Evolutionary conservation across 2,113 vertebrate genomes (phyloP), one percentile per base, ranked within the genome.

Genomic region (Zingel zingel): DNA sequence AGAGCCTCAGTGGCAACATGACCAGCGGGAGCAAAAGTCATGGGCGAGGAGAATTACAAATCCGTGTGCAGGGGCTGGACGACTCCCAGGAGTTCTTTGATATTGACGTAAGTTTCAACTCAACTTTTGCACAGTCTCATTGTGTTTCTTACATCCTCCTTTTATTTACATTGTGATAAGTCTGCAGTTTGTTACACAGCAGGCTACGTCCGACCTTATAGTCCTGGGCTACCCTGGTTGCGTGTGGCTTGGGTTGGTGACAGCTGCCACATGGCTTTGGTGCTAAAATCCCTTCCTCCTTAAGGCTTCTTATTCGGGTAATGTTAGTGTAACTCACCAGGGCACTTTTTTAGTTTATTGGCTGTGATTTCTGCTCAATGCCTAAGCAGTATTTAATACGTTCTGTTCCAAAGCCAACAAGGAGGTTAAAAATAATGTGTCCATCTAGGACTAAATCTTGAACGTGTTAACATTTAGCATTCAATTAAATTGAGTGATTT

Each of bases 21-120:
- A 79, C 77, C 1, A 25, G 83, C 0, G 91, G 92, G 27, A 91
- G 91, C 83, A 94, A 57, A 83, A 84, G 79, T 77, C 88, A 88
- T 1, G 83, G 83, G 4, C 91, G 90, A 77, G 90, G 90, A 77
- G 90, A 89, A 48, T 79, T 97, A 0, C 95, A 93, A 1, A 33
- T 98, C 69, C 94, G 94, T 36, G 97, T 99, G 50, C 95, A 95
- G 86, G 95, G 97, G 66, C 94, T 99, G 93, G 98, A 99, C 83
- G 95, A 96, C 59, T 95, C 96, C 0, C 88, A 96, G 91, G 97
- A 99, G 36, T 89, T 94, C 2, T 95, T 98, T 67, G 94, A 96
- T 19, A 61, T 97, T 2, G 97, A 99, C 93, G 98, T 99, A 84
- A 95, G 97, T 92, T 54, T 56, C 23, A 57, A 6, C 23, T 64